A percentile compares a stretch with the other conserved stretches of the same genome.
phyloP scores from a whole-genome alignment of 2,113 vertebrate genomes.

The Cromileptes altivelis region DNA sequence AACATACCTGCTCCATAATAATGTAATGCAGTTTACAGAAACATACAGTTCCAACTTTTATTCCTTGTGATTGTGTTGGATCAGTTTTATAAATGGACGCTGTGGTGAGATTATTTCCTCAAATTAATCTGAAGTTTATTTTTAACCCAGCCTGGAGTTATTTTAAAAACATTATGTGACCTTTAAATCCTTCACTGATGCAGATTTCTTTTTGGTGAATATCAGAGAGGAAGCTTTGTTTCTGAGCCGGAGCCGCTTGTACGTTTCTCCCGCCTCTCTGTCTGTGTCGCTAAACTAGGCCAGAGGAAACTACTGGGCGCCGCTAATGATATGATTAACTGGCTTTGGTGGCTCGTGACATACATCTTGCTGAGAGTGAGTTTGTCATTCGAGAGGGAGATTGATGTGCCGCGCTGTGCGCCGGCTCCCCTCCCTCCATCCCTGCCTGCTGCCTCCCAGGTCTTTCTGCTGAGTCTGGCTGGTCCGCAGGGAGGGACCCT shows the following conservation, averaged over 20 bases:
- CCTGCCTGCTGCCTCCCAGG: conserved; percentile 21
- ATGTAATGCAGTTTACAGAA: too few relatives aligned
- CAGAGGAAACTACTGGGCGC: conserved; percentile 59
- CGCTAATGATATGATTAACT: conserved; percentile 85
- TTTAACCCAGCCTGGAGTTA: neutral
- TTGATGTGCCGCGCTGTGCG: conserved; percentile 69
- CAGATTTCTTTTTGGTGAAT: neutral
- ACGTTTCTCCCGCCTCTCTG: neutral
- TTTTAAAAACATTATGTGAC: neutral
- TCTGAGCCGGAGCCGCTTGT: neutral
- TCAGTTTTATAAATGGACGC: too few relatives aligned
- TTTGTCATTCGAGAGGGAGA: conserved; percentile 77
- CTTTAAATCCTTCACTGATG: neutral
- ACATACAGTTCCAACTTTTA: too few relatives aligned
- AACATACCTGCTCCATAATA: too few relatives aligned
- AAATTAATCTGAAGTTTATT: neutral
- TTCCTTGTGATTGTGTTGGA: too few relatives aligned
- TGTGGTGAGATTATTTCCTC: neutral
- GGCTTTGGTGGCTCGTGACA: conserved; percentile 74
- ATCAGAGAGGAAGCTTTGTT: neutral
- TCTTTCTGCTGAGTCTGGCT: conserved; percentile 74
- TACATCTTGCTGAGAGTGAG: conserved; percentile 81
- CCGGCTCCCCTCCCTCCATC: neutral
- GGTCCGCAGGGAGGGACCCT: conserved; percentile 51
- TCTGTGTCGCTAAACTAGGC: conserved; percentile 70